Evolutionary conservation across 2,797 vertebrate species (phyloP).

Genomic region (Syngnathus acus): DNA sequence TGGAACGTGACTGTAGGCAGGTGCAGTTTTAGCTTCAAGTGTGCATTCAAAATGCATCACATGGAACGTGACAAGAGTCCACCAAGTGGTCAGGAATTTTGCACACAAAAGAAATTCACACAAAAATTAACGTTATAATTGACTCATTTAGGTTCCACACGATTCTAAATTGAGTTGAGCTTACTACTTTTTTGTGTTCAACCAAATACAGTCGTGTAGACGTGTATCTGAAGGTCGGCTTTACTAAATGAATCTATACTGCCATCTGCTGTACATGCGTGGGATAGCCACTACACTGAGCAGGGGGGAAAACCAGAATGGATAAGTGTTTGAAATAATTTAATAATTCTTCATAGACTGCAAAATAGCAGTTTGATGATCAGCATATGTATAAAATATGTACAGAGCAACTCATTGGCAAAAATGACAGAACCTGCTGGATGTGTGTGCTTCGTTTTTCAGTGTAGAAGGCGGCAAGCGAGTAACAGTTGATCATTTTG

Average conservation of each 20-base stretch:
- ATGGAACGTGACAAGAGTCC: background rate
- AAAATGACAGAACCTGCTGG: slow-evolving; percentile 54
- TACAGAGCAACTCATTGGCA: slow-evolving; percentile 62
- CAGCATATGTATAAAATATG: slow-evolving; percentile 75
- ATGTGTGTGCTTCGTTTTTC: slow-evolving; percentile 53
- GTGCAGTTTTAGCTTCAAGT: background rate
- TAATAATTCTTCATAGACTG: slow-evolving; percentile 66
- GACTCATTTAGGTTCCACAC: too few relatives aligned
- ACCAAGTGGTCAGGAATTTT: background rate
- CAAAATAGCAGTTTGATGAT: slow-evolving; percentile 54
- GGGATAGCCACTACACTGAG: background rate
- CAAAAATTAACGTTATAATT: too few relatives aligned
- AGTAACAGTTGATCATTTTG: slow-evolving; percentile 30
- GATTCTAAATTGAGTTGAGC: too few relatives aligned
- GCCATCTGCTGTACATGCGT: background rate
- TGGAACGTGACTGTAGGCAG: background rate
- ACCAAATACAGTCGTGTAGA: too few relatives aligned
- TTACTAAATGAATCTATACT: background rate
- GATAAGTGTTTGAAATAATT: slow-evolving; percentile 66
- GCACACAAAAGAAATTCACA: too few relatives aligned
- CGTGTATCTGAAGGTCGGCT: too few relatives aligned
- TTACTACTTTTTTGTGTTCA: too few relatives aligned
- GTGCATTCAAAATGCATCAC: background rate
- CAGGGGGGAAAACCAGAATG: background rate
- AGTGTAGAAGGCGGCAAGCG: slow-evolving; percentile 42